A percentile compares a stretch with the other conserved stretches of the same genome.
phyloP scores from a whole-genome alignment of 2,888 invertebrate genomes.

The Eugnorisma glareosa region DNA sequence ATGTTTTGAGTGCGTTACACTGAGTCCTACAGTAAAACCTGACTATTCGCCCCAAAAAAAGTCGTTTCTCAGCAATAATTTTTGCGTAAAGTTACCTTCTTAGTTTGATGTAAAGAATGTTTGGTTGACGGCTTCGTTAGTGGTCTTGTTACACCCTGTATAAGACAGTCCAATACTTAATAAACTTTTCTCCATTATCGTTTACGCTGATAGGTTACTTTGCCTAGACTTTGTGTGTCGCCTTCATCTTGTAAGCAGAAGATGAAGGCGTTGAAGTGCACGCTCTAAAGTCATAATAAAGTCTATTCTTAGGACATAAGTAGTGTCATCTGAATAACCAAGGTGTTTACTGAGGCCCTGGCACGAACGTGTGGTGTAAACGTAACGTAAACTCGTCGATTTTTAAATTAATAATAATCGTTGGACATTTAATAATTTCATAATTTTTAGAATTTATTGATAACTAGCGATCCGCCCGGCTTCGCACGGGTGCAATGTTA shows the following conservation, averaged over 20 bases:
- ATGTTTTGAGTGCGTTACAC: too few species aligned
- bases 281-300: background rate
- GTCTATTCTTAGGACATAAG: constrained; percentile 29
- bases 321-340: constrained; percentile 13
- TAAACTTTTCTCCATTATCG: background rate
- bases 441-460: background rate
- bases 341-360: constrained; percentile 9
- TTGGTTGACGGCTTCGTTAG: too few species aligned
- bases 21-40: too few species aligned
- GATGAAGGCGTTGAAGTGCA: background rate
- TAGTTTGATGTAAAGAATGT: too few species aligned
- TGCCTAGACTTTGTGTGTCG: background rate
- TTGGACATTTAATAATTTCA: background rate
- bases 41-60: too few species aligned
- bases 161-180: too few species aligned
- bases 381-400: background rate
- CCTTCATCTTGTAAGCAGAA: too few species aligned
- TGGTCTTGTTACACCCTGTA: too few species aligned
- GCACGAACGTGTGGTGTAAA: background rate
- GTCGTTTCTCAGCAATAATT: too few species aligned
- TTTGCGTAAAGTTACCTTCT: too few species aligned
- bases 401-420: background rate
- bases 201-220: background rate
- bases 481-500: too few species aligned
- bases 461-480: too few species aligned